Percentiles rank a stretch among this genome's conserved stretches.
Evolutionary conservation across 2,113 vertebrate genomes (phyloP).

Genomic region (Peucedramus taeniatus): DNA sequence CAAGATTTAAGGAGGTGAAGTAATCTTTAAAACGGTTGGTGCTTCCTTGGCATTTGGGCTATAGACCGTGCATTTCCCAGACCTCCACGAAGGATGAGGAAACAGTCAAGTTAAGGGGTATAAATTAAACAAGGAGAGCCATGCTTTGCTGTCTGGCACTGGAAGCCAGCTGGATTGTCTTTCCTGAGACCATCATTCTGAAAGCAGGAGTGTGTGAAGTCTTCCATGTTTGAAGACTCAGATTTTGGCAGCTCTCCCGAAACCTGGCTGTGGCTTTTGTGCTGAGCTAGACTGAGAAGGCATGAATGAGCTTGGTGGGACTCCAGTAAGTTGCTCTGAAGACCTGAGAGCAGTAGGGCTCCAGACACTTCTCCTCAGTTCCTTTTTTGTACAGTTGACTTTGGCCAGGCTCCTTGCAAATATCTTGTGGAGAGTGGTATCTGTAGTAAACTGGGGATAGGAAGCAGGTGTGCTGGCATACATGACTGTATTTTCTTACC

Average conservation of each 20-base stretch:
- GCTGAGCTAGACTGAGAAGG: background rate
- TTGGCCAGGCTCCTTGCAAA: background rate
- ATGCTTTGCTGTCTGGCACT: background rate
- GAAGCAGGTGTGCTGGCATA: background rate
- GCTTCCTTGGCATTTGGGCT: background rate
- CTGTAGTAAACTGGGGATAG: background rate
- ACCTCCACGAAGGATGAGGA: background rate
- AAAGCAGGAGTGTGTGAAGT: background rate
- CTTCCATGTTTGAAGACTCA: fast-evolving
- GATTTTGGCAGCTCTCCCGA: background rate
- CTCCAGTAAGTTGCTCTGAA: background rate
- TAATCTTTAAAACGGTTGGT: background rate
- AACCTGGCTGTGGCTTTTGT: background rate
- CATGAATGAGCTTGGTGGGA: background rate
- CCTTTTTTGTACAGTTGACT: background rate
- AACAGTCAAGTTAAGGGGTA: background rate
- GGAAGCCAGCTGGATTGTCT: background rate
- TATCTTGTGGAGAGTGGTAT: background rate
- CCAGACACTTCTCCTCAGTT: background rate
- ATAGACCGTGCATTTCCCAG: fast-evolving
- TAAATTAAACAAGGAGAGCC: background rate
- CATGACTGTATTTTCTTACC: background rate
- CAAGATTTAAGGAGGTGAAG: background rate
- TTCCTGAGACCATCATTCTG: background rate
- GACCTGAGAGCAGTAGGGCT: background rate